These are phyloP conservation scores for Ceratosolen fusciceps DNA, from an alignment of 1,140 invertebrate genomes.

Conservation along the genomic window DNA sequence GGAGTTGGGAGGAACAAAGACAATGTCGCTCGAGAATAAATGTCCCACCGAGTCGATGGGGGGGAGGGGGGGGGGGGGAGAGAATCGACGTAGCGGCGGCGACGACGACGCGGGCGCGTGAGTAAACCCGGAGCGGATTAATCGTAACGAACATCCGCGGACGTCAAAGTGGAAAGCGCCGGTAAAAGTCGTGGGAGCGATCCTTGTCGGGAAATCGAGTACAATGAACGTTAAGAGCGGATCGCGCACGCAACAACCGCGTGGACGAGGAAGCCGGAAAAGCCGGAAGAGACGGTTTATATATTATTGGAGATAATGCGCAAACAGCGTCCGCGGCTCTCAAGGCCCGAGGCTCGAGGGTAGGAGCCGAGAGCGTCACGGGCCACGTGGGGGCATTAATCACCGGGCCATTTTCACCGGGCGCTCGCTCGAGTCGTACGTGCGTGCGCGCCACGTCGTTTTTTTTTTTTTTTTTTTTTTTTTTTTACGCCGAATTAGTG, in stretches of 20 bases:
- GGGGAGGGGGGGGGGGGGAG: too few species aligned
- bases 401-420: conserved; percentile 26
- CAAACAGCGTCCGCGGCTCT: conserved; percentile 33
- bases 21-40: too few species aligned
- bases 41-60: too few species aligned
- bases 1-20: too few species aligned
- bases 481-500: background rate
- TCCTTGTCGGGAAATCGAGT: background rate
- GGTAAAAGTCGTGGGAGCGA: conserved; percentile 3
- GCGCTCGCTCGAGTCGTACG: background rate
- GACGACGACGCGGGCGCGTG: too few species aligned
- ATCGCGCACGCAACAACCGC: background rate
- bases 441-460: too few species aligned
- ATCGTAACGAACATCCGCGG: background rate
- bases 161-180: background rate
- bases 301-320: conserved; percentile 38
- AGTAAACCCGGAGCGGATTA: background rate
- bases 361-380: conserved; percentile 46
- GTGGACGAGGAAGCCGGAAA: background rate
- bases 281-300: background rate
- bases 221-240: background rate
- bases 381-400: conserved; percentile 19
- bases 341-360: conserved; percentile 30
- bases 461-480: too few species aligned
- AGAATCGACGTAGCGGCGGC: too few species aligned